A percentile compares a stretch with the other conserved stretches of the same genome.
Evolutionary conservation across 2,888 invertebrate genomes (phyloP).

Genomic region (Mesopsocus fuscifrons): DNA sequence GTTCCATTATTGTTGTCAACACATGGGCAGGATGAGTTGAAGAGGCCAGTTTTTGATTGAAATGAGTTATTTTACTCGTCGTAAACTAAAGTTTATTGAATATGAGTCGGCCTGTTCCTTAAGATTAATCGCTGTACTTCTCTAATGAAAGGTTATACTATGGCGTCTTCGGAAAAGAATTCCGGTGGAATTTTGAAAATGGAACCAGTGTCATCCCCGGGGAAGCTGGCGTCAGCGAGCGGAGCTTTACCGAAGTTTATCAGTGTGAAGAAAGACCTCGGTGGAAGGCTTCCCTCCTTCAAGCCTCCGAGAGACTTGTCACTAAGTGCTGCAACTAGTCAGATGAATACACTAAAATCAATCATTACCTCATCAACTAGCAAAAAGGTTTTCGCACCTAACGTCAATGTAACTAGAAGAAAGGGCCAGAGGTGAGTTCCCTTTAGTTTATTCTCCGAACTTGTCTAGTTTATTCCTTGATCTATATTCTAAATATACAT

Average conservation of each 20-base stretch:
- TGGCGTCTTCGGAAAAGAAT: neutral
- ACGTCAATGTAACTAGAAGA: neutral
- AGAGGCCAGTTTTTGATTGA: no score
- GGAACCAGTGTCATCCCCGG: neutral
- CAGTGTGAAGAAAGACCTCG: neutral
- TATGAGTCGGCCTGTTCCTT: no score
- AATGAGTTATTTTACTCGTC: no score
- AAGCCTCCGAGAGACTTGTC: slow-evolving; percentile 8
- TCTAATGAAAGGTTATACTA: no score
- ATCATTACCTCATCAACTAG: neutral
- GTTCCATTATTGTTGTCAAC: no score
- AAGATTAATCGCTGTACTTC: no score
- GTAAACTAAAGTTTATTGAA: no score
- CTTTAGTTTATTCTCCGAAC: no score
- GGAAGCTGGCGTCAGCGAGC: neutral
- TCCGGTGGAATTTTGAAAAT: neutral
- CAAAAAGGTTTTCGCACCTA: neutral
- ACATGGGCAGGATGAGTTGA: no score
- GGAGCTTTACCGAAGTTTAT: neutral
- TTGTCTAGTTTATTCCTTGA: no score
- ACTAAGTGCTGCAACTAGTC: slow-evolving; percentile 2
- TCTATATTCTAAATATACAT: no score
- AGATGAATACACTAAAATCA: neutral
- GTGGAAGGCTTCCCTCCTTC: neutral
- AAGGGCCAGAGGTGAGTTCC: slow-evolving; percentile 1